These are phyloP conservation scores for Cephalopachus bancanus DNA, from an alignment of 2,797 vertebrate genomes.

Conservation along the genomic window DNA sequence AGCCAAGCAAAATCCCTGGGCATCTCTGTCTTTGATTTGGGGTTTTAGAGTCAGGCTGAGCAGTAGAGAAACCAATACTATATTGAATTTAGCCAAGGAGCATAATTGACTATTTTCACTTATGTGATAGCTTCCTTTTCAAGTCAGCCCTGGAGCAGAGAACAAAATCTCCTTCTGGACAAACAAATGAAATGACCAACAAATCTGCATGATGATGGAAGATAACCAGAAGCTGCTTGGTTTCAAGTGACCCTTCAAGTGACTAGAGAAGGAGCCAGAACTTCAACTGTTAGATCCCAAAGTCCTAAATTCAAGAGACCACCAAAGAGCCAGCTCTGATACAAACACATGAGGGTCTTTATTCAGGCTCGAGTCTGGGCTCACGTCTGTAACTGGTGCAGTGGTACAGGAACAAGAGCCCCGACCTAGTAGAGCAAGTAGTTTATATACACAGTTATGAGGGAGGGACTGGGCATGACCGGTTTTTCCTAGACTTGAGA, in stretches of 20 bases:
- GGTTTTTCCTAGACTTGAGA: too few species aligned
- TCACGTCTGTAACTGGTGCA: too few species aligned
- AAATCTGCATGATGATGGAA: constrained; percentile 47
- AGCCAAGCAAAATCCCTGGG: background rate
- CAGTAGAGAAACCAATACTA: constrained; percentile 28
- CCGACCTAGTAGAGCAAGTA: too few species aligned
- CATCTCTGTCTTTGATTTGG: background rate
- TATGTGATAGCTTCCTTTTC: constrained; percentile 58
- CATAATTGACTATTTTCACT: constrained; percentile 56
- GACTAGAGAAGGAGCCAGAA: background rate
- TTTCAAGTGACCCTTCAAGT: constrained; percentile 42
- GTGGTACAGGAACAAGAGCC: too few species aligned
- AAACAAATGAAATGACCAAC: constrained; percentile 40
- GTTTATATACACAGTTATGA: too few species aligned
- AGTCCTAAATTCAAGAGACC: too few species aligned
- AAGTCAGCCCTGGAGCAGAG: constrained; percentile 49
- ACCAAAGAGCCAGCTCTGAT: too few species aligned
- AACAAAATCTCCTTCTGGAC: constrained; percentile 58
- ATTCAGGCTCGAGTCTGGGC: too few species aligned
- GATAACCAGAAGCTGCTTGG: background rate
- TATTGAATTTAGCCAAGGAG: constrained; percentile 61
- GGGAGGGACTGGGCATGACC: too few species aligned
- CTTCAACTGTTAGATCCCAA: background rate
- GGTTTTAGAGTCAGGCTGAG: constrained; percentile 12
- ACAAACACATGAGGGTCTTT: too few species aligned